These are phyloP conservation scores for Amphiura filiformis DNA, from an alignment of 35 echinoderm and acorn worm species.

Conservation along the genomic window DNA sequence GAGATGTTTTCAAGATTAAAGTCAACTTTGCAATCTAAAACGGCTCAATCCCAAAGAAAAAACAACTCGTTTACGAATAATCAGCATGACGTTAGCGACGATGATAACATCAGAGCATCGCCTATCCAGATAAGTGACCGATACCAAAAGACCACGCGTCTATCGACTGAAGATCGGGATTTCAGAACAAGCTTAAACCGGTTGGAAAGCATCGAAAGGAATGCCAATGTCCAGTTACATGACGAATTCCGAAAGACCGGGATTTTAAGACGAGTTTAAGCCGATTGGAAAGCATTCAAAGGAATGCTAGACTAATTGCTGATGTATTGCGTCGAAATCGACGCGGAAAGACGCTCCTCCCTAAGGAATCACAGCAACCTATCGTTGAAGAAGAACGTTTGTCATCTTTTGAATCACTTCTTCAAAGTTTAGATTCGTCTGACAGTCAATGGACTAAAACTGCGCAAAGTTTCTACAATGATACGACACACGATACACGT, in stretches of 20 bases:
- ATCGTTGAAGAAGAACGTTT: neutral
- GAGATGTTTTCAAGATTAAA: too few species aligned
- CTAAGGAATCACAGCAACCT: neutral
- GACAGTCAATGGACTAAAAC: neutral
- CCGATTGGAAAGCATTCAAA: neutral
- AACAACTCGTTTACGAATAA: too few species aligned
- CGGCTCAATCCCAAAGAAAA: too few species aligned
- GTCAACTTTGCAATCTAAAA: too few species aligned
- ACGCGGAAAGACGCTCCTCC: neutral
- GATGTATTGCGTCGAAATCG: neutral
- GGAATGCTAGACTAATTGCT: neutral
- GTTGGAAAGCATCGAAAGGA: too few species aligned
- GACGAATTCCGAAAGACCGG: neutral
- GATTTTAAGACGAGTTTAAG: neutral
- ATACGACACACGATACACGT: neutral
- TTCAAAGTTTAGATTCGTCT: neutral
- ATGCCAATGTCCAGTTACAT: too few species aligned
- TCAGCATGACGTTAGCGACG: too few species aligned
- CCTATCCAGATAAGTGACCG: too few species aligned
- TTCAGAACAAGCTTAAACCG: too few species aligned
- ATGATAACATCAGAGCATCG: too few species aligned
- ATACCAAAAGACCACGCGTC: too few species aligned
- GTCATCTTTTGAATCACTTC: neutral
- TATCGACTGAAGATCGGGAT: too few species aligned
- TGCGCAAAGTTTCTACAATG: neutral